phyloP scores from a whole-genome alignment of 1,140 invertebrate genomes.

The Bombus superbus region DNA sequence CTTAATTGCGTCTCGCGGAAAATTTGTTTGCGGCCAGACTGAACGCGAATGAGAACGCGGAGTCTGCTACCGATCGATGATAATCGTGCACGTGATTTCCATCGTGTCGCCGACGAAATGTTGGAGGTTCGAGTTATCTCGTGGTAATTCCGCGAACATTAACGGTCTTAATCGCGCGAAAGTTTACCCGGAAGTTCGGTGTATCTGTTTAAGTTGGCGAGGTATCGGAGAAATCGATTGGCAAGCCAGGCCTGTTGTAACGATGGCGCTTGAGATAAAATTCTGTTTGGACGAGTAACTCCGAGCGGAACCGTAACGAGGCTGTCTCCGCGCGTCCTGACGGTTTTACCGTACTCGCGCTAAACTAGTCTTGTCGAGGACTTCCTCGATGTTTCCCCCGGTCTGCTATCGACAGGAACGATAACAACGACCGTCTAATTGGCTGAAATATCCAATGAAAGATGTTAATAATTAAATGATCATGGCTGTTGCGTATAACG shows the following conservation, averaged over 20 bases:
- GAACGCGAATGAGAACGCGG: not conserved
- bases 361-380: conserved; percentile 2
- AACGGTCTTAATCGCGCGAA: conserved; percentile 68
- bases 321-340: conserved; percentile 55
- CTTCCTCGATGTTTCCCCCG: not conserved
- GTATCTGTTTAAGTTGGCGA: conserved; percentile 73
- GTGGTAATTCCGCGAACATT: conserved; percentile 61
- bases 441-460: not conserved
- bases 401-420: not conserved
- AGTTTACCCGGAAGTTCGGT: conserved; percentile 61
- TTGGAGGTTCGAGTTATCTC: conserved; percentile 42
- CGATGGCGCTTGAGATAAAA: conserved; percentile 80
- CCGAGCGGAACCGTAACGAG: conserved; percentile 76
- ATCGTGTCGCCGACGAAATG: conserved; percentile 48
- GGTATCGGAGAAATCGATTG: conserved; percentile 76
- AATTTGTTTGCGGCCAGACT: conserved; percentile 35
- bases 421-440: not conserved
- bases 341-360: not conserved
- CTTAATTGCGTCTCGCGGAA: not conserved
- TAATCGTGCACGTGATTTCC: conserved; percentile 37
- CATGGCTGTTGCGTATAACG: not conserved
- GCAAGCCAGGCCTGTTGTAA: conserved; percentile 75
- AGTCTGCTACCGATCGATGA: conserved; percentile 48
- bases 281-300: conserved; percentile 76
- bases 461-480: conserved; percentile 13